phyloP scores from a whole-genome alignment of 2,888 invertebrate genomes.

The Mythimna loreyi region DNA sequence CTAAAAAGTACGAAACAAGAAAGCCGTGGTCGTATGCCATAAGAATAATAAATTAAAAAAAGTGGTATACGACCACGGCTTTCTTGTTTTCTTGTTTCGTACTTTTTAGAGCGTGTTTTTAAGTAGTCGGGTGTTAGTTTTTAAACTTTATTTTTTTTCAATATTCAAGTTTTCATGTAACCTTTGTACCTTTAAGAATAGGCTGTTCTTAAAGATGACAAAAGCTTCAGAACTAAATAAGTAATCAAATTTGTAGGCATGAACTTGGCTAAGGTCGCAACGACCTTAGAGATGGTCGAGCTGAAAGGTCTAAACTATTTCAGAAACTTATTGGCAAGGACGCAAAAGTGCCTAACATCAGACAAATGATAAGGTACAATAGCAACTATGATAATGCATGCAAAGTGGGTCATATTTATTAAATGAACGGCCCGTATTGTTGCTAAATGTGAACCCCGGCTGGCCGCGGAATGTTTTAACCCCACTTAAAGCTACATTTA shows the following conservation, averaged over 20 bases:
- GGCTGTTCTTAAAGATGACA: neutral
- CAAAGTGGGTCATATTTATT: constrained; percentile 40
- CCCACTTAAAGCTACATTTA: constrained; percentile 49
- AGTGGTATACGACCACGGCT: too few relatives aligned
- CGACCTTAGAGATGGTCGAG: neutral
- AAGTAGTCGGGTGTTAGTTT: too few relatives aligned
- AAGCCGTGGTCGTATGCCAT: too few relatives aligned
- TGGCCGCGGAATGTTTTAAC: constrained; percentile 36
- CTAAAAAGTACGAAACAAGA: too few relatives aligned
- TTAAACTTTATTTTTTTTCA: too few relatives aligned
- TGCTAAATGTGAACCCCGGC: constrained; percentile 32
- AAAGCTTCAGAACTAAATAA: neutral
- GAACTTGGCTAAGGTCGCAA: neutral
- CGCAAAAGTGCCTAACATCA: neutral
- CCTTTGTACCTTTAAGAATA: too few relatives aligned
- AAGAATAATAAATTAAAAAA: too few relatives aligned
- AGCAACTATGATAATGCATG: constrained; percentile 23
- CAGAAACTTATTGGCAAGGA: neutral
- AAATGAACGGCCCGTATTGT: constrained; percentile 32
- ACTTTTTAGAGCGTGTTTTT: too few relatives aligned
- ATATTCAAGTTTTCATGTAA: too few relatives aligned
- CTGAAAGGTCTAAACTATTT: neutral
- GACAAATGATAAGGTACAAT: constrained; percentile 22
- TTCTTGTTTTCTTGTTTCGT: too few relatives aligned
- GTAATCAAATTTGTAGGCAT: neutral